Conservation (phyloP, 2,888 invertebrate genomes). For the Tiliacea citrago region DNA sequence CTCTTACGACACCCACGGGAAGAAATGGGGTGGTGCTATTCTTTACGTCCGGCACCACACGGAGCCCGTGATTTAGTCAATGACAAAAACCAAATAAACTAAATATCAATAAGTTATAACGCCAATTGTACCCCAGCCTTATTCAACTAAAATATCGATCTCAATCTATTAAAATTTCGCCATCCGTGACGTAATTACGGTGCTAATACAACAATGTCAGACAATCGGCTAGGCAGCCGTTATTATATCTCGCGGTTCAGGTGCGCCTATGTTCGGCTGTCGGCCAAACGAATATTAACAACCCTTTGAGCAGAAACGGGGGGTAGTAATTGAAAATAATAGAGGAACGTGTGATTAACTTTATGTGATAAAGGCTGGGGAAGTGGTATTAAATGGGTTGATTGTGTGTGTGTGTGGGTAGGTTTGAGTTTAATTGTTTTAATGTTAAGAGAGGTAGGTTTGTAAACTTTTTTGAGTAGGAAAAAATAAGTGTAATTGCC, state of each 20-base stretch:
- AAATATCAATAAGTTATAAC: too few species aligned
- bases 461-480: too few species aligned
- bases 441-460: background rate
- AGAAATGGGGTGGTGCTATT: too few species aligned
- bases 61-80: too few species aligned
- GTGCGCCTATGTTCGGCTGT: conserved; percentile 72
- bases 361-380: conserved; percentile 40
- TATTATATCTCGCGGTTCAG: conserved; percentile 71
- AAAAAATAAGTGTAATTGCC: background rate
- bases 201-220: conserved; percentile 78
- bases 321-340: conserved; percentile 87
- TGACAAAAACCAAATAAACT: too few species aligned
- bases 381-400: conserved; percentile 42
- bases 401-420: background rate
- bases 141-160: conserved; percentile 56
- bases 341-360: conserved; percentile 80
- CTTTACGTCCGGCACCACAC: too few species aligned
- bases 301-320: conserved; percentile 80
- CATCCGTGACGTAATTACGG: conserved; percentile 77
- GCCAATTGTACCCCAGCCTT: conserved; percentile 32
- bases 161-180: conserved; percentile 63
- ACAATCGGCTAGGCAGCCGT: conserved; percentile 66
- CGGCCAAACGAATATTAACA: conserved; percentile 88
- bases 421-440: conserved; percentile 26
- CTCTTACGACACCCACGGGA: too few species aligned